These are phyloP conservation scores for Nothocercus nigrocapillus DNA, from an alignment of 2,113 vertebrate species.

Conservation along the genomic window DNA sequence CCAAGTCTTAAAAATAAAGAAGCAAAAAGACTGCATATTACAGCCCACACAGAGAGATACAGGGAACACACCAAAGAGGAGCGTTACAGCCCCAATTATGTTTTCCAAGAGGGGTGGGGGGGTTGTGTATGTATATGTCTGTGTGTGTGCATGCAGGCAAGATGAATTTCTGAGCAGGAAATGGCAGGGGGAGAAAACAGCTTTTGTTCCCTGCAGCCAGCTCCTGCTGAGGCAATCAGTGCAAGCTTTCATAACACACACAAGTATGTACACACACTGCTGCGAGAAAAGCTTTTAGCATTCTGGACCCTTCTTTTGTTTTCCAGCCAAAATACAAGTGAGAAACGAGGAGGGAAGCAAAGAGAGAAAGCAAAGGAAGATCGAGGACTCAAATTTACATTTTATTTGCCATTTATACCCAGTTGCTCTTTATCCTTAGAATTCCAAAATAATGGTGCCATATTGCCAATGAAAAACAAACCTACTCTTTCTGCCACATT, in stretches of 20 bases:
- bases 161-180: slow-evolving; percentile 52
- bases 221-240: slow-evolving; percentile 71
- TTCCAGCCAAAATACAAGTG: slow-evolving; percentile 20
- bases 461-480: background rate
- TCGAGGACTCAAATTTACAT: background rate
- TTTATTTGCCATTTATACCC: background rate
- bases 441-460: background rate
- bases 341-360: background rate
- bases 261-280: slow-evolving; percentile 34
- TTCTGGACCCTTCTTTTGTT: slow-evolving; percentile 19
- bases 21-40: background rate
- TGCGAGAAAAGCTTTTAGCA: slow-evolving; percentile 57
- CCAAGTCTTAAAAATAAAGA: background rate
- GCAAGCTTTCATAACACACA: slow-evolving; percentile 38
- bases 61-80: background rate
- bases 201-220: slow-evolving; percentile 59
- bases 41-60: background rate
- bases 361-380: background rate
- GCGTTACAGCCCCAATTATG: background rate
- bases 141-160: background rate
- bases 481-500: background rate
- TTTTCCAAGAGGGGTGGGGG: background rate
- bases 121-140: too few relatives aligned
- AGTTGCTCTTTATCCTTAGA: background rate
- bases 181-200: slow-evolving; percentile 30